A percentile compares a stretch with the other conserved stretches of the same genome.
phyloP scores from a whole-genome alignment of 2,113 vertebrate genomes.

The Limnothrissa miodon region DNA sequence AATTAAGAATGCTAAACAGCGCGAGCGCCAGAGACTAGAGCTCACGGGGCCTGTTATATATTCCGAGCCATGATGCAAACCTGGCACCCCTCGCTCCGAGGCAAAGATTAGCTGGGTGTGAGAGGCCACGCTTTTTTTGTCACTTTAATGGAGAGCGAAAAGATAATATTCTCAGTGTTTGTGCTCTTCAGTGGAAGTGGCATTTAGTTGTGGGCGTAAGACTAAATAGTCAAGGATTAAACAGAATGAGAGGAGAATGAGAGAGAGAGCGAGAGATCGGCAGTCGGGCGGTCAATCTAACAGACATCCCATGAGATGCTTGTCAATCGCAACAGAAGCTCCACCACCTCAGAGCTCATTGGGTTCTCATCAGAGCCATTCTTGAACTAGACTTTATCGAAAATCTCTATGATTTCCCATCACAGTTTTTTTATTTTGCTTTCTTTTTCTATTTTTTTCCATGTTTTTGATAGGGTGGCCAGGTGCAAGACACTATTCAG shows the following conservation, averaged over 20 bases:
- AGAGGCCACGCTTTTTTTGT: conserved; percentile 29
- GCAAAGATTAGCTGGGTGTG: conserved; percentile 52
- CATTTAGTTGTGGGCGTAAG: conserved; percentile 50
- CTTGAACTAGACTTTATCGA: conserved; percentile 18
- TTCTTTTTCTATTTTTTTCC: background rate
- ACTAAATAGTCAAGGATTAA: conserved; percentile 54
- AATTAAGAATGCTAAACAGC: conserved; percentile 62
- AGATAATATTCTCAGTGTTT: conserved; percentile 58
- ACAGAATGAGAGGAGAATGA: conserved; percentile 44
- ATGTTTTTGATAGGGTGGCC: conserved; percentile 31
- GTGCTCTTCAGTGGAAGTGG: conserved; percentile 51
- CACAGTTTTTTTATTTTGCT: conserved; percentile 31
- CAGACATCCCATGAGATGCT: conserved; percentile 43
- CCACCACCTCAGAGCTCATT: background rate
- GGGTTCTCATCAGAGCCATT: conserved; percentile 40
- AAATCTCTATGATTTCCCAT: conserved; percentile 42
- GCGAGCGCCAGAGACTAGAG: conserved; percentile 37
- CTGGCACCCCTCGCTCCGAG: conserved; percentile 51
- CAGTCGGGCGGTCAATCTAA: conserved; percentile 54
- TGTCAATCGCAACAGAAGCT: conserved; percentile 23
- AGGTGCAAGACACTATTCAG: background rate
- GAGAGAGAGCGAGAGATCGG: conserved; percentile 54
- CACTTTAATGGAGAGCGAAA: conserved; percentile 55
- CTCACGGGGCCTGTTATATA: conserved; percentile 56
- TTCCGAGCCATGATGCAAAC: conserved; percentile 49